Evolutionary conservation across 2,113 vertebrate species (phyloP).

Genomic region (Alces alces): DNA sequence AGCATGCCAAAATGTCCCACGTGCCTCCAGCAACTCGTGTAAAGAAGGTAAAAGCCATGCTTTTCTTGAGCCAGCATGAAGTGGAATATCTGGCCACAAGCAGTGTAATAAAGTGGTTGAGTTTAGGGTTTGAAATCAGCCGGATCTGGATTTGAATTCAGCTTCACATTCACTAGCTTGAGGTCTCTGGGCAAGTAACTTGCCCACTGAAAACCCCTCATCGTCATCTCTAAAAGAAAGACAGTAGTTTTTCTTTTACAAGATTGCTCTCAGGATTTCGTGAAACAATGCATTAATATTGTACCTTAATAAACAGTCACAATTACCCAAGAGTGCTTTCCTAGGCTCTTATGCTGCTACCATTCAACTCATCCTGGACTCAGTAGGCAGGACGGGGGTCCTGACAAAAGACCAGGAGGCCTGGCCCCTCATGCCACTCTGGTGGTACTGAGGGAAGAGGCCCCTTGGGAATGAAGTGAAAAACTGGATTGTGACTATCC

Average conservation of each 20-base stretch:
- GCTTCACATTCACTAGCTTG: background rate
- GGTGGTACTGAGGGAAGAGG: background rate
- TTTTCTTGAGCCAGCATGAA: background rate
- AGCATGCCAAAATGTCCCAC: background rate
- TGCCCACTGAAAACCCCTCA: background rate
- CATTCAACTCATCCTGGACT: background rate
- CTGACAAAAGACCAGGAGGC: background rate
- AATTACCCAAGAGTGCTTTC: background rate
- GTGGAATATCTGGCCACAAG: background rate
- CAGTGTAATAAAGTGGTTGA: background rate
- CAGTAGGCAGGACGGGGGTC: background rate
- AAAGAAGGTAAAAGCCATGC: background rate
- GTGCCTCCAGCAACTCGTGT: fast-evolving
- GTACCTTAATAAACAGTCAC: background rate
- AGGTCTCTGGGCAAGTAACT: background rate
- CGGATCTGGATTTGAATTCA: background rate
- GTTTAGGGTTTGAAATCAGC: background rate
- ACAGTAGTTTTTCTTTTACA: background rate
- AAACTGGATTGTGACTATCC: background rate
- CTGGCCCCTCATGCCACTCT: background rate
- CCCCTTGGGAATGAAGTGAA: background rate
- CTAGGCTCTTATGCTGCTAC: background rate
- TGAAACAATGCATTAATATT: background rate
- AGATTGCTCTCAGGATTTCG: background rate
- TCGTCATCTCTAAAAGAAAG: background rate